Percentiles rank a stretch among this genome's conserved stretches.
phyloP scores from a whole-genome alignment of 2,797 vertebrate genomes.

The Sphaeramia orbicularis region DNA sequence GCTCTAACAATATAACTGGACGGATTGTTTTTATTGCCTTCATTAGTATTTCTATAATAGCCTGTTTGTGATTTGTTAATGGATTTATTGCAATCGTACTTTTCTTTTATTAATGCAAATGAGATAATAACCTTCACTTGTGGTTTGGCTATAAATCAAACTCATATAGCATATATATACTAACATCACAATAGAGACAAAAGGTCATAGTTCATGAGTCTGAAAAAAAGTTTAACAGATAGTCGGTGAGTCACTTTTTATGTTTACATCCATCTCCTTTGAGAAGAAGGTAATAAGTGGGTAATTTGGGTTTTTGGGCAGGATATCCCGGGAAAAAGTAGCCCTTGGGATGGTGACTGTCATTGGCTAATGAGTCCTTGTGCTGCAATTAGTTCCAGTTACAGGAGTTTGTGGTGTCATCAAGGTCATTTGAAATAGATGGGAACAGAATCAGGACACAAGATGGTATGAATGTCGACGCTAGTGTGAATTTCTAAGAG shows the following conservation, averaged over 20 bases:
- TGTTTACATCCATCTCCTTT: conserved; percentile 20
- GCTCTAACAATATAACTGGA: conserved; percentile 54
- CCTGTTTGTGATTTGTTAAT: conserved; percentile 56
- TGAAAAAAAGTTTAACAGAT: conserved; percentile 12
- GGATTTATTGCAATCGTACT: conserved; percentile 64
- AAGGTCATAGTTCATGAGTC: conserved; percentile 2
- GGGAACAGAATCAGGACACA: conserved; percentile 10
- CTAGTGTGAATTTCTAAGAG: neutral
- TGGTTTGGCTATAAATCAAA: conserved; percentile 42
- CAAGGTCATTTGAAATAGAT: conserved; percentile 50
- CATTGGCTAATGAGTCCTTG: conserved; percentile 64
- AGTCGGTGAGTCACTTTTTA: conserved; percentile 3
- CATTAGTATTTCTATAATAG: conserved; percentile 69
- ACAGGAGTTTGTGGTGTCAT: conserved; percentile 38
- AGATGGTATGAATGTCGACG: conserved; percentile 3
- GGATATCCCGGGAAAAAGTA: conserved; percentile 34
- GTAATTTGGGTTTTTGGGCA: conserved; percentile 19
- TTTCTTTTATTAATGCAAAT: conserved; percentile 72
- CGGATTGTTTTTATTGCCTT: conserved; percentile 68
- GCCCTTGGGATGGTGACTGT: conserved; percentile 56
- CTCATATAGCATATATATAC: too few species aligned
- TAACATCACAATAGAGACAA: neutral
- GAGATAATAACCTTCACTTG: conserved; percentile 49
- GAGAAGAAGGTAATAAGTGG: conserved; percentile 35
- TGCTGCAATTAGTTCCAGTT: conserved; percentile 67